Base-by-base conservation (phyloP, 2,113 vertebrate genomes). In the Uropsilus gracilis region DNA sequence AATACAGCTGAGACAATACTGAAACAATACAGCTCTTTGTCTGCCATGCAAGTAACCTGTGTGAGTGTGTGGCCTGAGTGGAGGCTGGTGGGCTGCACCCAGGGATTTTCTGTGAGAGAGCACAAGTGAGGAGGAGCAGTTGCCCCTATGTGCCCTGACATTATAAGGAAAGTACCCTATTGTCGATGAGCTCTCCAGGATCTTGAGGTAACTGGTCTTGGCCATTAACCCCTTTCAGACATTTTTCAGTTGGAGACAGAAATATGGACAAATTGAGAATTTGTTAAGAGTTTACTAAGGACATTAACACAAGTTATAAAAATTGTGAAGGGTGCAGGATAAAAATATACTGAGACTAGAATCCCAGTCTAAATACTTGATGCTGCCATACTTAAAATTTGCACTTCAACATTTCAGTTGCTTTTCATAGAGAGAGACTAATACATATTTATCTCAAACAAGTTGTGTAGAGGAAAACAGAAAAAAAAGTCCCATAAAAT, bases 181-280 rank as follows among this genome's bases (percentile, higher is more conserved):
- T 73, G 81, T 89, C 83, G 64, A 55, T 11, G 98, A 99, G 93
- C 98, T 99, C 96, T 99, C 98, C 97, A 99, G 96, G 94, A 99
- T 98, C 98, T 99, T 18, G 6, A 71, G 64, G 44, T 73, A 80
- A 37, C 55, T 0, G 13, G 22, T 55, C 2, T 53, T 8, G 10
- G 1, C 50, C 46, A n/a, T 61, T 48, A 20, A 61, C 32, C 7
- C 20, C 13, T 86, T 42, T 69, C 4, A 63, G 55, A 44, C 2
- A 9, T 32, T 66, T 81, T 59, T 39, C 37, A 20, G 39, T 17
- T 17, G 82, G 72, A 82, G n/a, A 24, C 63, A 64, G 9, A n/a
- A 24, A 61, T 59, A 39, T 24, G 44, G 11, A 20, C 9, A 64
- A 48, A 34, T 32, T 42, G 14, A 30, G 28, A 73, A 34, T 63